Conservation (phyloP, 2,113 vertebrate species). For the Scalopus aquaticus region DNA sequence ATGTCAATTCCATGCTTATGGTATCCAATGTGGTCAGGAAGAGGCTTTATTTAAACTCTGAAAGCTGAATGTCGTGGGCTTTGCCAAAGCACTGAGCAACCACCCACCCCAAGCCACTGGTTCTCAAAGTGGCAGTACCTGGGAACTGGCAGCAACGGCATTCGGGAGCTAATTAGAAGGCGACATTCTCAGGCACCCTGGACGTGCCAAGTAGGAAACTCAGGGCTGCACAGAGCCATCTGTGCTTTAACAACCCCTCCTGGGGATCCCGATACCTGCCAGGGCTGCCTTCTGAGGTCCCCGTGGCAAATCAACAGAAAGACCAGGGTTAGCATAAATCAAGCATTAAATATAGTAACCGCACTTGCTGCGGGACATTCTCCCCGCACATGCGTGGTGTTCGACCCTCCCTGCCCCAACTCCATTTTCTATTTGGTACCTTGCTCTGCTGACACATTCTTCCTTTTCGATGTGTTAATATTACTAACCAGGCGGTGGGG, state of each 20-base stretch:
- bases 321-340: neutral
- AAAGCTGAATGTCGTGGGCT: neutral
- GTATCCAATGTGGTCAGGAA: neutral
- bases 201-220: neutral
- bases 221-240: rapidly evolving
- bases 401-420: no score
- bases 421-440: neutral
- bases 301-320: neutral
- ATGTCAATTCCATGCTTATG: neutral
- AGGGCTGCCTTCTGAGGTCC: neutral
- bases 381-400: rapidly evolving
- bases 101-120: rapidly evolving
- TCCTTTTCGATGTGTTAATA: conserved; percentile 35
- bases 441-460: neutral
- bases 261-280: no score
- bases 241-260: neutral
- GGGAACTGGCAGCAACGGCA: no score
- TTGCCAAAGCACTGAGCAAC: neutral
- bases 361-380: neutral
- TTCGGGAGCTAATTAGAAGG: no score
- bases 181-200: neutral
- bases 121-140: neutral
- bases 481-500: neutral
- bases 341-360: neutral
- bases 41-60: neutral